phyloP scores from a whole-genome alignment of 2,113 vertebrate genomes.

The Coreoperca whiteheadi region DNA sequence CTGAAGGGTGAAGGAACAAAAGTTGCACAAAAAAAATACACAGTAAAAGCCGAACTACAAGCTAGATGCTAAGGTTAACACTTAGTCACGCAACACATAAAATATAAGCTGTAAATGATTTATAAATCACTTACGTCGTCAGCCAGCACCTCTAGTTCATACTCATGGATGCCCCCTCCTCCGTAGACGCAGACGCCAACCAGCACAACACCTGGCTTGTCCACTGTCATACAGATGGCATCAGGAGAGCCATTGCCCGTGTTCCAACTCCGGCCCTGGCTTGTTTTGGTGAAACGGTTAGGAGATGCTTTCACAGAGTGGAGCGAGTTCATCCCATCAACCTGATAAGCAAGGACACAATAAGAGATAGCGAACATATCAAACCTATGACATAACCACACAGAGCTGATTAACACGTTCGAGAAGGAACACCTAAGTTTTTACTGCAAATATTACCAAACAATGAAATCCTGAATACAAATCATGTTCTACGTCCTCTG shows the following conservation, averaged over 20 bases:
- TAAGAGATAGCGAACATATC: neutral
- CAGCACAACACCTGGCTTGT: slow-evolving; percentile 95
- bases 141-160: slow-evolving; percentile 96
- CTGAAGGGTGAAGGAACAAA: slow-evolving; percentile 51
- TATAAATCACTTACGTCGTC: slow-evolving; percentile 91
- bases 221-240: slow-evolving; percentile 97
- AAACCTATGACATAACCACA: neutral
- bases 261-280: slow-evolving; percentile 99
- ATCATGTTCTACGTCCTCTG: neutral
- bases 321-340: slow-evolving; percentile 94
- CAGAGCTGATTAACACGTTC: neutral
- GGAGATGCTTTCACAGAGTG: slow-evolving; percentile 97
- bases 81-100: neutral
- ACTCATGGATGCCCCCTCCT: slow-evolving; percentile 98
- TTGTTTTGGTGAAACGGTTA: slow-evolving; percentile 98
- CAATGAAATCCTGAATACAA: neutral
- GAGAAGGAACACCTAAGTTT: neutral
- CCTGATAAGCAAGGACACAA: slow-evolving; percentile 76
- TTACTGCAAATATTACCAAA: neutral
- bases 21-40: neutral
- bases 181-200: slow-evolving; percentile 98
- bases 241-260: slow-evolving; percentile 98
- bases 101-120: neutral
- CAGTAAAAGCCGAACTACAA: no score
- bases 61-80: neutral